These are phyloP conservation scores for Phoxinus dragarum DNA, from an alignment of 2,797 vertebrate genomes.

Conservation along the genomic window DNA sequence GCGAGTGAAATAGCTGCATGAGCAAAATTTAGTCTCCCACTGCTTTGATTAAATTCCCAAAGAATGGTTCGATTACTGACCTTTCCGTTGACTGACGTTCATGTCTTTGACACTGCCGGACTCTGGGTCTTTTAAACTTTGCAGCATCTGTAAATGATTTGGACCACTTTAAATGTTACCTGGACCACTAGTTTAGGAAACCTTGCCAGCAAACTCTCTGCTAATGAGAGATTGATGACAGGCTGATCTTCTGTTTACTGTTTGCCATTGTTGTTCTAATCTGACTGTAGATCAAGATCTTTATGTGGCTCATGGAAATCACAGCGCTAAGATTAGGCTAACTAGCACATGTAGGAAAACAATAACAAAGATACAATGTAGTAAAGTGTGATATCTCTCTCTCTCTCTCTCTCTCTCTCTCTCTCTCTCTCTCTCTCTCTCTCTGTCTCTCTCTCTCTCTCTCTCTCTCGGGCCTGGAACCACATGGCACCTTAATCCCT, in stretches of 20 bases:
- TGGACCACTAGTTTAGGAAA: background rate
- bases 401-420: background rate
- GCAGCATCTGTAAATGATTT: constrained; percentile 1
- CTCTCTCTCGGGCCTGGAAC: background rate
- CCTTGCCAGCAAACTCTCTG: background rate
- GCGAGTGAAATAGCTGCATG: background rate
- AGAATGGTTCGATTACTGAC: background rate
- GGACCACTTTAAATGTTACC: constrained; percentile 13
- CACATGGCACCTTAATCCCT: constrained; percentile 18
- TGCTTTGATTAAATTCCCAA: constrained; percentile 30
- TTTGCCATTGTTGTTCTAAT: background rate
- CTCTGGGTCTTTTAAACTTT: background rate
- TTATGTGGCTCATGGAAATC: background rate
- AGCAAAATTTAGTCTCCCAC: background rate
- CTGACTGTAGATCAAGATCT: background rate
- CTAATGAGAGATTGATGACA: background rate
- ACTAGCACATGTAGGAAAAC: background rate
- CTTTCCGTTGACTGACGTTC: constrained; percentile 16
- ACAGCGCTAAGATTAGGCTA: background rate
- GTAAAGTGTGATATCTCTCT: background rate
- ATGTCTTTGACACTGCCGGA: background rate
- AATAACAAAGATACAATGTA: background rate
- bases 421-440: background rate
- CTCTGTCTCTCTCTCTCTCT: background rate
- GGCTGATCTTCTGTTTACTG: background rate